Conservation (phyloP, 2,888 invertebrate genomes). For the Harpalus rubripes region DNA sequence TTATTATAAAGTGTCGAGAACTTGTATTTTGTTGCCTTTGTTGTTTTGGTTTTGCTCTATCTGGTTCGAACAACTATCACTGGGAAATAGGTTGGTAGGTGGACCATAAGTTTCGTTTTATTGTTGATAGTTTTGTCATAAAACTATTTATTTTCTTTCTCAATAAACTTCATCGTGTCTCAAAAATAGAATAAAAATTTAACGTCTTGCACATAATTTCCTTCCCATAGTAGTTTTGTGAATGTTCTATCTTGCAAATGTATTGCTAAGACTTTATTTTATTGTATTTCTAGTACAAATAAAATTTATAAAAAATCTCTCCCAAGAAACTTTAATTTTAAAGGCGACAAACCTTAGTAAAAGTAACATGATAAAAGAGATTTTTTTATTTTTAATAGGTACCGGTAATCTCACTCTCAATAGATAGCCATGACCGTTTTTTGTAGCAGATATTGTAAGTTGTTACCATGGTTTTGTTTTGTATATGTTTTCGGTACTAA, state of each 20-base stretch:
- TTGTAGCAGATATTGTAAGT: no score
- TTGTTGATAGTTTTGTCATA: slow-evolving; percentile 35
- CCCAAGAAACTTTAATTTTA: no score
- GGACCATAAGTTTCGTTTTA: slow-evolving; percentile 40
- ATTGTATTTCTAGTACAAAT: not conserved
- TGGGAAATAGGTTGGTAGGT: slow-evolving; percentile 26
- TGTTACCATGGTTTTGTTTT: no score
- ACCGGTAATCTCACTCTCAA: no score
- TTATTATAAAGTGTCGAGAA: slow-evolving; percentile 51
- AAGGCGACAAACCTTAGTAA: no score
- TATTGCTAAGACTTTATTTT: not conserved
- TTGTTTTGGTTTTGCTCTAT: slow-evolving; percentile 3
- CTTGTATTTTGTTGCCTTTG: slow-evolving; percentile 21
- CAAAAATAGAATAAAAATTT: slow-evolving; percentile 39
- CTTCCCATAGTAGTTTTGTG: not conserved
- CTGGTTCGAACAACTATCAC: slow-evolving; percentile 15
- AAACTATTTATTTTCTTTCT: slow-evolving; percentile 49
- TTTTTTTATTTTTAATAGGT: no score
- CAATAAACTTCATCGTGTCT: slow-evolving; percentile 25
- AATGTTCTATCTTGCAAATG: not conserved
- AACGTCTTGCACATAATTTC: slow-evolving; percentile 2
- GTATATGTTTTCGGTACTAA: no score
- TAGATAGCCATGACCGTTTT: no score
- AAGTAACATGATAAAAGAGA: no score
- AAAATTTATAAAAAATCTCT: not conserved